Base-by-base conservation (phyloP, 2,888 invertebrate species). In the Coelopa pilipes region DNA sequence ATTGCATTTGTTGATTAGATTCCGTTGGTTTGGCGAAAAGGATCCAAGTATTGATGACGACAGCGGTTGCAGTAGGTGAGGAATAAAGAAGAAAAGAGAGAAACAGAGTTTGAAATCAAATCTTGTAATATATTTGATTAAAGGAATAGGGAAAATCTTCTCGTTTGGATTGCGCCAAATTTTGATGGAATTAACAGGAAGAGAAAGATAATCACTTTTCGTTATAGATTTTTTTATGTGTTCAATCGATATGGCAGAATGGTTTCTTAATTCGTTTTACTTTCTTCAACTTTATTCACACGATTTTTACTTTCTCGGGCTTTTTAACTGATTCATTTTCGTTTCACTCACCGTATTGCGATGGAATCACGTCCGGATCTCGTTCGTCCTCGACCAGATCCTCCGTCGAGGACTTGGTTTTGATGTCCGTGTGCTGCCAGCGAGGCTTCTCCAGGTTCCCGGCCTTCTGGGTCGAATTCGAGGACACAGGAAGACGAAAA, bases 281-380 rank as follows among this genome's bases (percentile, higher is more conserved):
- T n/a, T n/a, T n/a, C n/a, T n/a, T n/a, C n/a, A n/a, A n/a, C n/a
- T n/a, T n/a, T n/a, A n/a, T n/a, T n/a, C n/a, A n/a, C n/a, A n/a
- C n/a, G 4, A 34, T 1, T 15, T 10, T 34, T 0, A 11, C 12
- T 21, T 34, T n/a, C 7, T 49, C 50, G 13, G n/a, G 1, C 17
- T 45, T 13, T n/a, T 17, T n/a, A 63, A n/a, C n/a, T n/a, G n/a
- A n/a, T n/a, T n/a, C n/a, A n/a, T n/a, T n/a, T n/a, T n/a, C n/a
- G 1, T 13, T 19, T 17, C 53, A 79, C 84, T 81, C 88, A 92
- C 93, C 92, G 81, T 92, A 92, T 89, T 93, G 92, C 76, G 92
- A 92, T 77, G 93, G 93, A 85, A 93, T 93, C 76, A 93, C 91
- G 86, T 93, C 93, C 19, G 93, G 93, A 88, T 93, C 93, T 77